Percentiles rank a stretch among this genome's conserved stretches.
Evolutionary conservation across 2,797 vertebrate species (phyloP).

Genomic region (Tympanoctomys barrerae): DNA sequence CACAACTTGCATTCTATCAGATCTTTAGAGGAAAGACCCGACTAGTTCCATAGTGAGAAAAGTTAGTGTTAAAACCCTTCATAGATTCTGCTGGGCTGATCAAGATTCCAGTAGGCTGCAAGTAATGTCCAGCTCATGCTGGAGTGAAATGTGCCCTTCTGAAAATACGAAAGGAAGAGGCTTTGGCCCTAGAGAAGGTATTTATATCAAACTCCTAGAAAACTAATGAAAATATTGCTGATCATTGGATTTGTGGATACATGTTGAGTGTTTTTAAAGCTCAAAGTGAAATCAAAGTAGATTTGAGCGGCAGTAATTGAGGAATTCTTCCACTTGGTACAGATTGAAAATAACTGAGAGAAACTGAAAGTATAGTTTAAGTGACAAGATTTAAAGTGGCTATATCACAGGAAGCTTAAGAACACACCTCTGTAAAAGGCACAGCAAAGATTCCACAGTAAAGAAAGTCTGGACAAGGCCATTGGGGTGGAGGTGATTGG

Average conservation of each 20-base stretch:
- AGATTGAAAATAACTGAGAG: background rate
- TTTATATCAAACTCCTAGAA: conserved; percentile 84
- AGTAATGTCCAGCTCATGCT: conserved; percentile 69
- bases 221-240: conserved; percentile 86
- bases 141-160: conserved; percentile 88
- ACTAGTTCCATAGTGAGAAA: conserved; percentile 68
- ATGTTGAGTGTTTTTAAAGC: conserved; percentile 77
- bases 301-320: conserved; percentile 70
- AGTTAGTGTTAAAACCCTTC: conserved; percentile 66
- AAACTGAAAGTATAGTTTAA: background rate
- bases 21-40: conserved; percentile 30
- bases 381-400: background rate
- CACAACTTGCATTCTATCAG: conserved; percentile 61
- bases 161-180: conserved; percentile 88
- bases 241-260: conserved; percentile 86
- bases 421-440: background rate
- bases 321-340: conserved; percentile 34
- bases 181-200: conserved; percentile 86
- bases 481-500: background rate
- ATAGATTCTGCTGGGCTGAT: conserved; percentile 72
- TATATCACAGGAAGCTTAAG: background rate
- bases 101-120: conserved; percentile 75
- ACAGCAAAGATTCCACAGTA: background rate
- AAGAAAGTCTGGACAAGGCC: background rate
- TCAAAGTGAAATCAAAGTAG: conserved; percentile 74